Conservation (phyloP, 2,888 invertebrate species). For the Tachina grossa region DNA sequence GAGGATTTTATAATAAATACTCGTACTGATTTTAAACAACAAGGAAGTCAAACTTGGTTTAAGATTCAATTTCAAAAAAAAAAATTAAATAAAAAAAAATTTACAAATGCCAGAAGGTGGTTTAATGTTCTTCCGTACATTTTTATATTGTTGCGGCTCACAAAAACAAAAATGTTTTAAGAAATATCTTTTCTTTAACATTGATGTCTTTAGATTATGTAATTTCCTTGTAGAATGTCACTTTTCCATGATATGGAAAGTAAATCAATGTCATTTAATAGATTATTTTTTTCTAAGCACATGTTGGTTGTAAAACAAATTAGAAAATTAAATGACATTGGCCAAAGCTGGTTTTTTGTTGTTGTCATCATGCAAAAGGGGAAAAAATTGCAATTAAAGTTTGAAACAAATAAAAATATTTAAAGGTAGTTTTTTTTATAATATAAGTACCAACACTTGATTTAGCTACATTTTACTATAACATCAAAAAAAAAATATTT, state of each 20-base stretch:
- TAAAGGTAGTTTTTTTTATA: too few species aligned
- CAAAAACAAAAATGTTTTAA: constrained; percentile 40
- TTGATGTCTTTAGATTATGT: constrained; percentile 64
- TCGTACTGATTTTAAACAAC: constrained; percentile 63
- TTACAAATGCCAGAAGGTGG: constrained; percentile 65
- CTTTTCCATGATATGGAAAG: constrained; percentile 59
- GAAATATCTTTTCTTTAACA: constrained; percentile 33
- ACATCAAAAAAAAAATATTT: too few species aligned
- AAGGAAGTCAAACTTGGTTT: constrained; percentile 59
- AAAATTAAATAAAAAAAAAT: neutral
- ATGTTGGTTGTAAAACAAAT: neutral
- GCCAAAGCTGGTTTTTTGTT: neutral
- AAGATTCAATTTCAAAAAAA: constrained; percentile 22
- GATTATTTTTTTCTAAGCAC: constrained; percentile 23
- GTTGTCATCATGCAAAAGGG: neutral
- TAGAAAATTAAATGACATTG: constrained; percentile 10
- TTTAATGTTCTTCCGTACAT: constrained; percentile 39
- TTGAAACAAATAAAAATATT: neutral
- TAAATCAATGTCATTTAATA: constrained; percentile 68
- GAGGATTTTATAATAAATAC: constrained; percentile 40
- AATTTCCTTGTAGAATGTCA: constrained; percentile 70
- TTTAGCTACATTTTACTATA: too few species aligned
- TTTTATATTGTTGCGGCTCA: neutral
- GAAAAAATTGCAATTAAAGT: constrained; percentile 21
- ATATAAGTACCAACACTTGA: too few species aligned